These are phyloP conservation scores for Lipophrys pholis DNA, from an alignment of 2,113 vertebrate genomes.

Conservation along the genomic window DNA sequence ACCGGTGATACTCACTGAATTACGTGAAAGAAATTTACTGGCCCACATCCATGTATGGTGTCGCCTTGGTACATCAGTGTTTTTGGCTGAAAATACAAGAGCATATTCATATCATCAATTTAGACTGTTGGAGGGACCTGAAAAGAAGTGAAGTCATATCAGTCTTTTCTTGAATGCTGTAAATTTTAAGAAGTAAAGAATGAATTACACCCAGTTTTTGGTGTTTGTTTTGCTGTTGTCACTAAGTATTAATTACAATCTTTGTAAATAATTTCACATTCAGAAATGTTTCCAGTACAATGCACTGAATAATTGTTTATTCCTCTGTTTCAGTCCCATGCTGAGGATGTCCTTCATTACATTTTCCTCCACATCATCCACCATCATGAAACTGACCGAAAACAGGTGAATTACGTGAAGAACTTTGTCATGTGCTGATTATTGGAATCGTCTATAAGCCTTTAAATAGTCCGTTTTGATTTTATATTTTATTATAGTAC, in stretches of 20 bases:
- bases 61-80: no score
- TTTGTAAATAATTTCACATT: slow-evolving; percentile 20
- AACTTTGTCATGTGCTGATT: no score
- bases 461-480: background rate
- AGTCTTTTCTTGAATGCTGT: no score
- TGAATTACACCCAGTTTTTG: background rate
- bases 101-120: no score
- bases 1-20: no score
- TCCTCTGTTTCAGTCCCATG: slow-evolving; percentile 84
- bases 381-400: slow-evolving; percentile 89
- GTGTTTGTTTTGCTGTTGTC: background rate
- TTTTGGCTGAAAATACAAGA: no score
- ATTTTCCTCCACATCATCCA: slow-evolving; percentile 86
- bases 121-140: slow-evolving; percentile 3
- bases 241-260: background rate
- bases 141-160: slow-evolving; percentile 4
- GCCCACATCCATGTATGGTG: no score
- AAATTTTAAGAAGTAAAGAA: background rate
- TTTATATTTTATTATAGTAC: no score
- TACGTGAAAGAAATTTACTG: no score
- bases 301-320: background rate
- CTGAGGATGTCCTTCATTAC: slow-evolving; percentile 92
- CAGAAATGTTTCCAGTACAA: slow-evolving; percentile 1
- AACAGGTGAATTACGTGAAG: slow-evolving; percentile 81
- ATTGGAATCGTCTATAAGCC: background rate